Evolutionary conservation across 1,140 invertebrate species (phyloP).

Genomic region (Oryctes rhinoceros): DNA sequence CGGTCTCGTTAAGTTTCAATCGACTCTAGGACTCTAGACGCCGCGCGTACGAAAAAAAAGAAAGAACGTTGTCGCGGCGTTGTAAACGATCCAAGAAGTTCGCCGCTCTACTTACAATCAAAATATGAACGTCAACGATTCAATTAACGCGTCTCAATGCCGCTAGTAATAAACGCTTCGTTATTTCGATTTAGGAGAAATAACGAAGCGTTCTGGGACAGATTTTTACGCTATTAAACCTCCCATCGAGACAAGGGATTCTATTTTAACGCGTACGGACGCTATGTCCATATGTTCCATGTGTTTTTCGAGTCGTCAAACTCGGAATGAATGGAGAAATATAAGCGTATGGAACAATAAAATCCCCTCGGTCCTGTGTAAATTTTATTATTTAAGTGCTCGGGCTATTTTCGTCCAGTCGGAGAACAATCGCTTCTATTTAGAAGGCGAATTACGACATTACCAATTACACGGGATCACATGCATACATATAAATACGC

Average conservation of each 20-base stretch:
- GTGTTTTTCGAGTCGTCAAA: conserved; percentile 2
- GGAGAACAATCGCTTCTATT: conserved; percentile 12
- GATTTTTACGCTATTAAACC: no score
- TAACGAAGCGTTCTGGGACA: no score
- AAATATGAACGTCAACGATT: no score
- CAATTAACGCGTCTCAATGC: no score
- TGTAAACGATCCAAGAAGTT: no score
- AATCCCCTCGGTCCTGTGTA: neutral
- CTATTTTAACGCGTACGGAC: neutral
- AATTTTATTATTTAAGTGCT: conserved; percentile 1
- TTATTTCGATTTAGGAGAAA: no score
- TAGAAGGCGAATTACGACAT: conserved; percentile 5
- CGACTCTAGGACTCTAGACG: no score
- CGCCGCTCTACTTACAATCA: no score
- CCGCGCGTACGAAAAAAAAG: no score
- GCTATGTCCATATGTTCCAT: neutral
- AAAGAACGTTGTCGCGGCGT: no score
- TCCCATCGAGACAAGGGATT: neutral
- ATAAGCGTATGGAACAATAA: conserved; percentile 9
- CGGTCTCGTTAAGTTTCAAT: no score
- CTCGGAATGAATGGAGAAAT: conserved; percentile 6
- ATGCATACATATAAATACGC: neutral
- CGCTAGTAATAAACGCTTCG: no score
- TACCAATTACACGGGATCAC: conserved; percentile 7
- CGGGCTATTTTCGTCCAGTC: neutral